Conservation (phyloP, 2,113 vertebrate genomes). For the Elachura formosa region DNA sequence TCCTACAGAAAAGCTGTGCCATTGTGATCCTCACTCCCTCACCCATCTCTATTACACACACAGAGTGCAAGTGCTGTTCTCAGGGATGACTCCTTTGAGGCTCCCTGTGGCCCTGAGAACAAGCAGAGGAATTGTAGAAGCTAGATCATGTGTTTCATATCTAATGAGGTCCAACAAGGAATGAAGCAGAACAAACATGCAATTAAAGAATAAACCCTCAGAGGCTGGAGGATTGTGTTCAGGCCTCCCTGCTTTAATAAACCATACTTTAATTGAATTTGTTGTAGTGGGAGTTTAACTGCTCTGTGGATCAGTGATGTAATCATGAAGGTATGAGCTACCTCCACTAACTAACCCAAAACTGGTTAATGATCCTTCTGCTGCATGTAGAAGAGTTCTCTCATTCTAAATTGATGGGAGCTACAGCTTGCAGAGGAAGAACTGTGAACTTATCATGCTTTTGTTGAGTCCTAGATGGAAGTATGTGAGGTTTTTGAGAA, state of each 20-base stretch:
- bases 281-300: neutral
- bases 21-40: neutral
- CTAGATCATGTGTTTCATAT: neutral
- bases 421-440: neutral
- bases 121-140: neutral
- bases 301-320: neutral
- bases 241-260: neutral
- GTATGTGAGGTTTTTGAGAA: neutral
- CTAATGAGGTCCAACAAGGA: neutral
- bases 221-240: neutral
- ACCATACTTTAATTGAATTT: neutral
- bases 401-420: neutral
- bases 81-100: neutral
- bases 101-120: neutral
- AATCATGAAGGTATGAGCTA: neutral
- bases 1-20: neutral
- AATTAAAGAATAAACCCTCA: neutral
- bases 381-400: neutral
- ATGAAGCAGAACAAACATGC: neutral
- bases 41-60: accelerated
- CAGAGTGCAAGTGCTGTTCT: neutral
- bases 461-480: neutral
- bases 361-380: neutral
- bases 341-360: neutral
- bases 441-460: neutral